Conservation (phyloP, 2,113 vertebrate species). For the Oryzias curvinotus region DNA sequence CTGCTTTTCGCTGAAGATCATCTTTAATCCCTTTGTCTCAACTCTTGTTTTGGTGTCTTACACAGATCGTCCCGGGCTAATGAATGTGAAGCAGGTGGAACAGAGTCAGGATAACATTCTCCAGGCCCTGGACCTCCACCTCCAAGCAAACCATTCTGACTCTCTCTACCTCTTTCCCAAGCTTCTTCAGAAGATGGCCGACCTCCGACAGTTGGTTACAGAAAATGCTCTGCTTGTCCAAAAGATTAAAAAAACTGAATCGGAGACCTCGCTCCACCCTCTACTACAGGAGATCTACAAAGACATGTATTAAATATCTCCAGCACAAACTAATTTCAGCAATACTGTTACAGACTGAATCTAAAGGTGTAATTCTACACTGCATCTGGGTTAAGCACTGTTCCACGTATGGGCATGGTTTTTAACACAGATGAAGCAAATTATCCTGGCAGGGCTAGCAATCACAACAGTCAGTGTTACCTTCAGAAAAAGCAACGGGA, state of each 20-base stretch:
- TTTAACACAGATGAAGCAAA: constrained; percentile 41
- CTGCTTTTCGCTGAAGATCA: no score
- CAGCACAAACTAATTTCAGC: constrained; percentile 56
- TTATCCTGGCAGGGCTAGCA: constrained; percentile 50
- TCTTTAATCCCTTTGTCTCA: no score
- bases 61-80: constrained; percentile 94
- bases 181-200: constrained; percentile 99
- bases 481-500: constrained; percentile 34
- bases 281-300: constrained; percentile 98
- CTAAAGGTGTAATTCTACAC: constrained; percentile 49
- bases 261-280: constrained; percentile 92
- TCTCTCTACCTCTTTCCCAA: constrained; percentile 97
- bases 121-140: constrained; percentile 91
- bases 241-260: constrained; percentile 97
- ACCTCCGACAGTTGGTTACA: constrained; percentile 95
- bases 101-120: constrained; percentile 97
- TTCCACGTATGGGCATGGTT: constrained; percentile 49
- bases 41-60: neutral
- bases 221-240: constrained; percentile 96
- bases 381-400: constrained; percentile 67
- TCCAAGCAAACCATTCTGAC: constrained; percentile 92
- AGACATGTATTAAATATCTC: constrained; percentile 91
- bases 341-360: constrained; percentile 71
- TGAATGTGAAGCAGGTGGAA: constrained; percentile 95
- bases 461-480: constrained; percentile 51